These are phyloP conservation scores for Sanderia malayensis DNA, from an alignment of 30 jellyfish, hydroid and myxozoan genomes.

Conservation along the genomic window DNA sequence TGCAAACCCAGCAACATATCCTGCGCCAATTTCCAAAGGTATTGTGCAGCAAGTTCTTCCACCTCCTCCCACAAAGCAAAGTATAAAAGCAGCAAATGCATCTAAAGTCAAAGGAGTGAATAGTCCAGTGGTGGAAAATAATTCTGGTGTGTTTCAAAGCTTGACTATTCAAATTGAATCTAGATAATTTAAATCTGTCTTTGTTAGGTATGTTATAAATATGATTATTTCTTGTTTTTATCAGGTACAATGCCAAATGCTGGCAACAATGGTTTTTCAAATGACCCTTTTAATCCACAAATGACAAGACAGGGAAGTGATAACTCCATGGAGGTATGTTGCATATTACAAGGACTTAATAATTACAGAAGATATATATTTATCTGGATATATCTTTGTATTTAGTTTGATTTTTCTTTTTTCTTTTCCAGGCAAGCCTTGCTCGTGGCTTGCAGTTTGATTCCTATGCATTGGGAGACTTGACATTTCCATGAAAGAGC, in stretches of 20 bases:
- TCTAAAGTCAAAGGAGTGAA: slow-evolving; percentile 20
- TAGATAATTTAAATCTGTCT: too few relatives aligned
- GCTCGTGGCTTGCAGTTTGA: not conserved
- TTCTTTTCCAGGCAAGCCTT: not conserved
- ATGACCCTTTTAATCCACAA: not conserved
- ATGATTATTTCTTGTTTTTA: too few relatives aligned
- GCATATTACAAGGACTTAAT: too few relatives aligned
- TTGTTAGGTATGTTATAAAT: too few relatives aligned
- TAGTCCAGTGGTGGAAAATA: not conserved
- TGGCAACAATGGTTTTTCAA: too few relatives aligned
- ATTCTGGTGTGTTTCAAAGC: too few relatives aligned
- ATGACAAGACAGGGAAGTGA: not conserved
- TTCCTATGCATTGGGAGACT: not conserved
- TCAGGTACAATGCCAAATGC: too few relatives aligned
- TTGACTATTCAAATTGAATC: too few relatives aligned
- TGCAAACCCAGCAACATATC: not conserved
- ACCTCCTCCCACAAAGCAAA: slow-evolving; percentile 88
- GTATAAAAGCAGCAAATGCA: slow-evolving; percentile 67
- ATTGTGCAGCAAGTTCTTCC: slow-evolving; percentile 43
- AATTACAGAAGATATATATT: too few relatives aligned
- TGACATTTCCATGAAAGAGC: not conserved
- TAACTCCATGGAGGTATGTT: not conserved
- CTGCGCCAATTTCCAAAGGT: not conserved
- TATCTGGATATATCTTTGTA: too few relatives aligned
- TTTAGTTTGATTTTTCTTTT: too few relatives aligned